phyloP scores from a whole-genome alignment of 2,888 invertebrate species.

The Chaetogeoica ovagalla region DNA sequence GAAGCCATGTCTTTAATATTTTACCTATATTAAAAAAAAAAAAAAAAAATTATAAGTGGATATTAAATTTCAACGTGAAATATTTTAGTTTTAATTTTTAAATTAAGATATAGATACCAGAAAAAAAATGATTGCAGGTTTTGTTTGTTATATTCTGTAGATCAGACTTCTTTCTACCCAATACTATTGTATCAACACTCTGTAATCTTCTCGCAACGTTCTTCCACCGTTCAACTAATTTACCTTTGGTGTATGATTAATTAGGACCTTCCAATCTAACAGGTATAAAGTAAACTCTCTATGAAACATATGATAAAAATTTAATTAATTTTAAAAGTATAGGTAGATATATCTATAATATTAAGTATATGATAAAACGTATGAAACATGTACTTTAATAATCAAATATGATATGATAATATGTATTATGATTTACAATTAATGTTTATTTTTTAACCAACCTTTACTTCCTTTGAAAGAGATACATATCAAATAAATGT shows the following conservation, averaged over 20 bases:
- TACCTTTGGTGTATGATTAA: not conserved
- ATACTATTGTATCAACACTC: not conserved
- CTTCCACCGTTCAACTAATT: not conserved
- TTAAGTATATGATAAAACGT: no score
- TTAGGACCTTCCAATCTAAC: not conserved
- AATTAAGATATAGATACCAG: conserved; percentile 6
- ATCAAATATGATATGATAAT: no score
- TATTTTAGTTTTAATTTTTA: conserved; percentile 5
- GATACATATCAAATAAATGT: no score
- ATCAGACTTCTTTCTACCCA: conserved; percentile 3
- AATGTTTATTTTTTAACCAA: not conserved
- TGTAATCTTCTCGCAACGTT: conserved; percentile 7
- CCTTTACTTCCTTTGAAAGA: not conserved
- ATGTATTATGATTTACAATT: no score
- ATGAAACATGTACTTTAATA: no score
- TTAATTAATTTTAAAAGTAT: no score
- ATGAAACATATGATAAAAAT: not conserved
- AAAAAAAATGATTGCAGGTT: not conserved
- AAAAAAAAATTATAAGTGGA: not conserved
- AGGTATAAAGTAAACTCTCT: conserved; percentile 13
- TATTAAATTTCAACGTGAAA: not conserved
- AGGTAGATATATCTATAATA: no score
- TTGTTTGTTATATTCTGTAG: not conserved
- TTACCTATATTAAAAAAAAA: not conserved
- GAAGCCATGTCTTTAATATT: conserved; percentile 2